These are phyloP conservation scores for Lochmaea crataegi DNA, from an alignment of 2,888 invertebrate species.

Conservation along the genomic window DNA sequence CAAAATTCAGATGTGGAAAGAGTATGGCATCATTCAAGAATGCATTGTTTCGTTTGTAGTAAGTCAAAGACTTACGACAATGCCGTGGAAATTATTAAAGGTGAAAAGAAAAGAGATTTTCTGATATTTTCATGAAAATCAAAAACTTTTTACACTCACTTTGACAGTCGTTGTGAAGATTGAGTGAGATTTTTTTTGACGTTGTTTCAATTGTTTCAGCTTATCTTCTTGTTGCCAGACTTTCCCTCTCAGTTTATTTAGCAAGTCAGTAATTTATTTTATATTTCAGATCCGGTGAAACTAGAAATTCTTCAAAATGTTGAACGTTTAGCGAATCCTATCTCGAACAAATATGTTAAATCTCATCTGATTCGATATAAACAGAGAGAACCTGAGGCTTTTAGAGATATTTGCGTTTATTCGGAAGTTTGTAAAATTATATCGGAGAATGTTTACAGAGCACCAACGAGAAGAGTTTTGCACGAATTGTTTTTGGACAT, in stretches of 20 bases:
- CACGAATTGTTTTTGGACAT: constrained; percentile 94
- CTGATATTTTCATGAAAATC: no score
- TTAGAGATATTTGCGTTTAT: constrained; percentile 90
- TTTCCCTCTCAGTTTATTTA: no score
- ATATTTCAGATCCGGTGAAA: constrained; percentile 50
- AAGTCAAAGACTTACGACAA: constrained; percentile 33
- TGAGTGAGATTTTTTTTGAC: no score
- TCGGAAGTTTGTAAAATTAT: constrained; percentile 89
- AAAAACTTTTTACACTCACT: no score
- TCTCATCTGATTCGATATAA: constrained; percentile 82
- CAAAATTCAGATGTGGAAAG: constrained; percentile 8
- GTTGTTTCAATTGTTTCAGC: no score
- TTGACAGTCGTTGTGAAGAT: no score
- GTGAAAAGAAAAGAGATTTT: not conserved
- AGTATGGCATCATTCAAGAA: constrained; percentile 46
- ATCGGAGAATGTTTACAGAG: constrained; percentile 82
- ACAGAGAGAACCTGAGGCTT: constrained; percentile 78
- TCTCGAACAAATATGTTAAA: constrained; percentile 83
- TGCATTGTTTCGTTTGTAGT: constrained; percentile 48
- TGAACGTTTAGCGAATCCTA: constrained; percentile 81
- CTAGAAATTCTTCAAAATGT: constrained; percentile 77
- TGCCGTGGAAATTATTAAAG: constrained; percentile 20
- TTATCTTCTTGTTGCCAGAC: no score
- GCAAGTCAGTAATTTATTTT: not conserved
- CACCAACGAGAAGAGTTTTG: constrained; percentile 86